These are phyloP conservation scores for Burhinus bistriatus DNA, from an alignment of 2,113 vertebrate genomes.

Conservation along the genomic window DNA sequence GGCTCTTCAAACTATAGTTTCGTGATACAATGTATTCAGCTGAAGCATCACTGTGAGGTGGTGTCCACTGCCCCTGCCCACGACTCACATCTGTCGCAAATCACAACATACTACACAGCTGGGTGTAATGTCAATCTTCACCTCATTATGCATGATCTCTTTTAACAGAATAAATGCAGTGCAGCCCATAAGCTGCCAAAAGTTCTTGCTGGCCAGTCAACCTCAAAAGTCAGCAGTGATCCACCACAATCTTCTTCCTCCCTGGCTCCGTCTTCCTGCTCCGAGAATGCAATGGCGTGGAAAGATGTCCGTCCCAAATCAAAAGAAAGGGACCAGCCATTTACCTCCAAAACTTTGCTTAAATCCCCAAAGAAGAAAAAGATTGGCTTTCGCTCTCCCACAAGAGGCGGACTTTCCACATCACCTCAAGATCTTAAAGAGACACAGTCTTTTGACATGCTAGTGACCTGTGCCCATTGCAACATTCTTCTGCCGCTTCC, in stretches of 20 bases:
- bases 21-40: background rate
- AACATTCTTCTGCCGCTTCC: constrained; percentile 57
- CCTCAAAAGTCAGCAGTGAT: background rate
- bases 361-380: background rate
- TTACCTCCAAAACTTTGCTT: background rate
- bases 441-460: background rate
- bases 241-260: background rate
- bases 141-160: background rate
- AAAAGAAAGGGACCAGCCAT: background rate
- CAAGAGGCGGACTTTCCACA: background rate
- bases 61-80: background rate
- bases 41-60: background rate
- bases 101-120: background rate
- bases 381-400: background rate
- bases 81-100: background rate
- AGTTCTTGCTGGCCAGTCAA: background rate
- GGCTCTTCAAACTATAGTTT: background rate
- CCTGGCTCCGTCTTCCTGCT: background rate
- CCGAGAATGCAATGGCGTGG: background rate
- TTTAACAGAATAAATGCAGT: background rate
- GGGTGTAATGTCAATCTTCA: background rate
- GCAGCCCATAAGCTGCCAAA: background rate
- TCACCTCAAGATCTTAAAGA: background rate
- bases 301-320: constrained; percentile 46
- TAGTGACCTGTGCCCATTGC: constrained; percentile 37